Evolutionary conservation across 1,140 invertebrate species (phyloP), one percentile per base, ranked within the genome.

Genomic region (Leptopilina clavipes): DNA sequence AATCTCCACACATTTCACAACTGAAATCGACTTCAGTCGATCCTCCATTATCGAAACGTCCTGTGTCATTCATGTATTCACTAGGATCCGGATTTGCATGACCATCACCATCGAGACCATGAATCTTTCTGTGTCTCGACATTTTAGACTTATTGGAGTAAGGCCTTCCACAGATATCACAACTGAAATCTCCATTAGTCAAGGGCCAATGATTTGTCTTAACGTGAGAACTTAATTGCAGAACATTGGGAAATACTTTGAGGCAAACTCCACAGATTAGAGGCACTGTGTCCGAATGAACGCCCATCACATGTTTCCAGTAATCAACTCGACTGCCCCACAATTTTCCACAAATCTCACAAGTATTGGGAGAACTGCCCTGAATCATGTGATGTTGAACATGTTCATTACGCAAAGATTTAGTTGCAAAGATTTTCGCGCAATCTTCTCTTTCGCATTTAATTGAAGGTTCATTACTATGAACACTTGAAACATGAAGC

Each of bases 221-320:
- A 0, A 92, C 91, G 74, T 92, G 92, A 5, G 74, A 77, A 48
- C 89, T 89, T 5, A 92, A 79, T 74, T 91, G 88, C 9, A 86
- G 25, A 3, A 92, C 89, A 25, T 89, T 88, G 0, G 89, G 86
- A 72, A 92, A 91, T 40, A 92, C 90, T 81, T 92, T 92, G 3
- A 92, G 80, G 76, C 92, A 92, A 37, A 92, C 91, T 1, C 92
- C 92, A 74, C 92, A 92, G 11, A 92, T 90, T n/a, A 91, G 84
- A 1, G 91, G 91, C 14, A 92, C 90, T 7, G 87, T 91, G 25
- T 92, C 90, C 5, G 91, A 85, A 74, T 92, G 92, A 0, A 92
- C 91, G 7, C 91, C 91, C 91, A 92, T 92, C 22, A 92, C 91
- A 19, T 92, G 91, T 76, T 92, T 92, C 89, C 91, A 92, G 77